Conservation (phyloP, 1,140 invertebrate genomes). For the Drosophila pseudoobscura region DNA sequence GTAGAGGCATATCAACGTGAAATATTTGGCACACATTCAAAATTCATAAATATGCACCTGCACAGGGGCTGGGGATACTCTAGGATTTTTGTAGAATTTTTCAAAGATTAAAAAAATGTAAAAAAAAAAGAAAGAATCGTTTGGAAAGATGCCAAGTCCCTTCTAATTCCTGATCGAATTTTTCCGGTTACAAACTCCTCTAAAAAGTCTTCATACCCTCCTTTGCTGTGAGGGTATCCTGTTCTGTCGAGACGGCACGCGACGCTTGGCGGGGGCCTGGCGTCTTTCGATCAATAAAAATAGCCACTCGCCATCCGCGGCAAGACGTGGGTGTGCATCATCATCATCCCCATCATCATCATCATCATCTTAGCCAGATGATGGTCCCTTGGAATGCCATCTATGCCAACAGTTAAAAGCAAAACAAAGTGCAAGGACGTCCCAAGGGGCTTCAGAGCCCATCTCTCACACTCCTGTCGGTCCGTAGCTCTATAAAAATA, state of each 20-base stretch:
- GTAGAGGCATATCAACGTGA: slow-evolving; percentile 37
- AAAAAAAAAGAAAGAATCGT: no score
- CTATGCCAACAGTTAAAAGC: slow-evolving; percentile 51
- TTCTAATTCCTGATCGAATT: no score
- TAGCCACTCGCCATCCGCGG: slow-evolving; percentile 35
- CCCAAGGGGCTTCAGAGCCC: slow-evolving; percentile 25
- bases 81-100: slow-evolving; percentile 11
- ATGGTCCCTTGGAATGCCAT: slow-evolving; percentile 42
- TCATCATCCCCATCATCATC: slow-evolving; percentile 10
- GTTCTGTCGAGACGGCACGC: slow-evolving; percentile 27
- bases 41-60: slow-evolving; percentile 1
- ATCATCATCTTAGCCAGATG: slow-evolving; percentile 17
- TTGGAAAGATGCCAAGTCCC: no score
- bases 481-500: slow-evolving; percentile 39
- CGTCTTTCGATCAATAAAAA: slow-evolving; percentile 43
- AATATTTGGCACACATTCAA: slow-evolving; percentile 75
- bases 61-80: no score
- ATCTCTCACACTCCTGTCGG: slow-evolving; percentile 9
- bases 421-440: slow-evolving; percentile 57
- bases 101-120: no score
- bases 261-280: slow-evolving; percentile 48
- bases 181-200: neutral
- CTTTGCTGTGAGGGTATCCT: no score
- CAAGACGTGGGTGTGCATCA: slow-evolving; percentile 41
- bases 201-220: no score